Base-by-base conservation (phyloP, 2,113 vertebrate species). In the Jacana jacana region DNA sequence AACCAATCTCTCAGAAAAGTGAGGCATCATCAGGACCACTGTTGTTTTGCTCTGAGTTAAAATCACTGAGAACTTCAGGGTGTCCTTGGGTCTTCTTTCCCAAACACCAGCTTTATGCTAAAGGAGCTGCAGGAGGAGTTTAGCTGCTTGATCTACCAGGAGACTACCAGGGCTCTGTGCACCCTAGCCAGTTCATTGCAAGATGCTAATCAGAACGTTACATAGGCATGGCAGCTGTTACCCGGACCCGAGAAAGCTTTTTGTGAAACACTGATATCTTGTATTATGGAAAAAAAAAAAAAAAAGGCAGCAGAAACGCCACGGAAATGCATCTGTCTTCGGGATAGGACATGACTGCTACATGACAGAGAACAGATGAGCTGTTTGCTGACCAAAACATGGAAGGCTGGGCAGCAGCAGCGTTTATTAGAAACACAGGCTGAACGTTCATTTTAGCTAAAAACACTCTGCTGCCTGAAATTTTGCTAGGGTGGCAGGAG, bases 241-340 rank as follows among this genome's bases (percentile, higher is more conserved):
- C 84, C 69, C 64, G 71, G 48, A 75, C 70, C 49, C 37, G 40
- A 35, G 65, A 89, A 91, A 78, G 51, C 80, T 89, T 92, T 96
- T 89, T 64, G 42, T 75, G 69, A 89, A 86, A 70, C 27, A 31
- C 17, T 27, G 19, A 31, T 70, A 28, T 63, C 60, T 90, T 66
- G 28, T 49, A 42, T 58, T 88, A 1, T 61, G 39, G 64, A 55
- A 12, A 30, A 15, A 22, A 8, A 14, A 25, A 13, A 18, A 6
- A 30, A 39, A 12, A 4, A 19, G 25, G 5, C 3, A 3, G 2
- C 8, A 63, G 31, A 28, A 70, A 20, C n/a, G 27, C 16, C 11
- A 11, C 17, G 35, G 55, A 91, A 94, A 39, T 68, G n/a, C 16
- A 10, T 77, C 37, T 69, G 5, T 77, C 52, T 88, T 83, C 23